Base-by-base conservation (phyloP, 2,888 invertebrate genomes). In the Agrochola circellaris region DNA sequence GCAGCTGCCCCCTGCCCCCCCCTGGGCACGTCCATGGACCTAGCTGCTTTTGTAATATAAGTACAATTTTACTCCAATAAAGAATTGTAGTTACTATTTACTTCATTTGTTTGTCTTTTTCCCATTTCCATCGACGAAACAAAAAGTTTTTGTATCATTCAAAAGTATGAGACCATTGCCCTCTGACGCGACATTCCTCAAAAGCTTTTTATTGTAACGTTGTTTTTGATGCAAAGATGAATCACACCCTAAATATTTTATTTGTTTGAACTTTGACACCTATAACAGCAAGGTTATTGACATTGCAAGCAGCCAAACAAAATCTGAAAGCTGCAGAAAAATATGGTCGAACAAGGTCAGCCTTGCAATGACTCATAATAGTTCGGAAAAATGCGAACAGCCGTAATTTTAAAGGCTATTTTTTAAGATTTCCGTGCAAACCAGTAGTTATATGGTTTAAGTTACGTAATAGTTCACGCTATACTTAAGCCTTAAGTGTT, bases 351-450 rank as follows among this genome's bases (percentile, higher is more conserved):
- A 42, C 15, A 76, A 73, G 66, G 69, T 48, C 62, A 70, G 7
- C 2, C 6, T 26, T 42, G 8, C 23, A 66, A 75, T 66, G 61
- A 73, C 38, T 85, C 54, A 61, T 73, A 56, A 64, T 54, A 51
- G 42, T 23, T 62, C 7, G 26, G n/a, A 62, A 73, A 56, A 75
- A 9, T 2, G 11, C 30, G 3, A 9, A 45, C 70, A 71, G 0
- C 13, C 3, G n/a, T 66, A n/a, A 61, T 48, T 69, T 34, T 42
- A 69, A 48, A 42, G 26, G 74, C 2, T 48, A 74, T 85, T 69
- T 85, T 74, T 45, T 26, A 62, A 48, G 15, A 61, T 80, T 79
- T 54, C 15, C 73, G 54, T 84, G 64, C 64, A 54, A 72, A 80
- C 54, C 38, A 42, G 42, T 61, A 65, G 38, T 68, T 84, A 61